These are phyloP conservation scores for Panagrolaimus sp. DNA, from an alignment of 1,140 invertebrate genomes.

Conservation along the genomic window DNA sequence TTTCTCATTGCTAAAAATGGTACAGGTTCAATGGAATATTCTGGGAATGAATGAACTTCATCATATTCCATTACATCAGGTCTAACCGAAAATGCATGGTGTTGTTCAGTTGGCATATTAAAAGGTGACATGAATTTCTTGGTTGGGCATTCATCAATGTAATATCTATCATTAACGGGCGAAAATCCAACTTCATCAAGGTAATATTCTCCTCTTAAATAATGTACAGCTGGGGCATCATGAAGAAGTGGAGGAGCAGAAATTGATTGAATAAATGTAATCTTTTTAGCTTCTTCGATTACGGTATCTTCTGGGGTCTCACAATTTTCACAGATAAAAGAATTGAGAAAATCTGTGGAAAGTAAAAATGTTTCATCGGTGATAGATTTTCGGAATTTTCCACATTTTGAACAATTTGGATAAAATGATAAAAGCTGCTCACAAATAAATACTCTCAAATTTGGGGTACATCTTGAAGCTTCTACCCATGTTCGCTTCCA, in stretches of 20 bases:
- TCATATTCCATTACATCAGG: conserved; percentile 62
- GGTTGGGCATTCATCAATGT: not conserved
- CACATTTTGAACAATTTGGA: conserved; percentile 59
- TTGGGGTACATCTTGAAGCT: conserved; percentile 44
- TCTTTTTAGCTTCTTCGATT: conserved; percentile 36
- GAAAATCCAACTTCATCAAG: conserved; percentile 61
- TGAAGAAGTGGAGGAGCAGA: conserved; percentile 57
- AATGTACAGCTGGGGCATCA: conserved; percentile 61
- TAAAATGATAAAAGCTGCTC: conserved; percentile 61
- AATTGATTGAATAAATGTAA: conserved; percentile 55
- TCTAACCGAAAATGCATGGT: conserved; percentile 58
- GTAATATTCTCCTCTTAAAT: conserved; percentile 59
- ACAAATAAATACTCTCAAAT: conserved; percentile 49
- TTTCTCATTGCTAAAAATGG: conserved; percentile 63
- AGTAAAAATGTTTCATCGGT: conserved; percentile 11
- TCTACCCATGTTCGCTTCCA: conserved; percentile 48
- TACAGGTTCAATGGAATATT: conserved; percentile 57
- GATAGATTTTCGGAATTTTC: conserved; percentile 59
- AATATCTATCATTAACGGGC: not conserved
- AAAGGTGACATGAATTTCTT: conserved; percentile 58
- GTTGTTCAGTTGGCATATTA: conserved; percentile 53
- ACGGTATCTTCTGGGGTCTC: conserved; percentile 7
- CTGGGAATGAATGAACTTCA: conserved; percentile 60
- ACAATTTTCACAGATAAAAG: not conserved
- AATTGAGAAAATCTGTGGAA: not conserved